phyloP scores from a whole-genome alignment of 2,888 invertebrate genomes.

The Pteria penguin region DNA sequence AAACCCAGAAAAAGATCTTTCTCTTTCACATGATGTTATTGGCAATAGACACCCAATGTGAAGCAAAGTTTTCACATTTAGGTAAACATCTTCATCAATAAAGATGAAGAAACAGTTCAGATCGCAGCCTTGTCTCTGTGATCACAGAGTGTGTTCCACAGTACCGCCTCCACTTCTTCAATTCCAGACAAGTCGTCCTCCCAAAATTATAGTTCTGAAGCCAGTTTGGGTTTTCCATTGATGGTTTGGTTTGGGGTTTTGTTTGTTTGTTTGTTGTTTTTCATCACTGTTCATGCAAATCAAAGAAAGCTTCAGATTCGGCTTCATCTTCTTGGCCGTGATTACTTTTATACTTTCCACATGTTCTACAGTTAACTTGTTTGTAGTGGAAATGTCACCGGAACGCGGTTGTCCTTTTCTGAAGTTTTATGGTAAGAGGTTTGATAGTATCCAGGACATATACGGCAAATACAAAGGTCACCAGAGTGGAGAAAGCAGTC shows the following conservation, averaged over 20 bases:
- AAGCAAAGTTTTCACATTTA: neutral
- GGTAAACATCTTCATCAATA: conserved; percentile 5
- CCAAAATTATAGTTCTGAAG: neutral
- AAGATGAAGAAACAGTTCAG: conserved; percentile 1
- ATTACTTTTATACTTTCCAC: neutral
- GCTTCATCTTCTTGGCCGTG: neutral
- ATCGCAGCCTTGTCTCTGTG: neutral
- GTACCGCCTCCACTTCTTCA: neutral
- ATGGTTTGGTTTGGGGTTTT: neutral
- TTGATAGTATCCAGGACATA: neutral
- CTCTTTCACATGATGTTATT: neutral
- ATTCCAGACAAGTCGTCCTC: neutral
- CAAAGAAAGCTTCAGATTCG: conserved; percentile 2
- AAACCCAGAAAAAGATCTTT: neutral
- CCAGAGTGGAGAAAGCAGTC: neutral
- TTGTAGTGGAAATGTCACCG: neutral
- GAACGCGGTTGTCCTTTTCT: conserved; percentile 1
- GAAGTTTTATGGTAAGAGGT: conserved; percentile 2
- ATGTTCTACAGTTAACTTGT: neutral
- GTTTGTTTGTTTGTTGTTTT: conserved; percentile 12
- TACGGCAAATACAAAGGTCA: neutral
- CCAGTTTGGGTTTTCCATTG: neutral
- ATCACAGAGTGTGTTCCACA: neutral
- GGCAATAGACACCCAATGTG: neutral
- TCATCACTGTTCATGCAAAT: no score